Evolutionary conservation across 2,888 invertebrate species (phyloP).

Genomic region (Drosophila demipolita): DNA sequence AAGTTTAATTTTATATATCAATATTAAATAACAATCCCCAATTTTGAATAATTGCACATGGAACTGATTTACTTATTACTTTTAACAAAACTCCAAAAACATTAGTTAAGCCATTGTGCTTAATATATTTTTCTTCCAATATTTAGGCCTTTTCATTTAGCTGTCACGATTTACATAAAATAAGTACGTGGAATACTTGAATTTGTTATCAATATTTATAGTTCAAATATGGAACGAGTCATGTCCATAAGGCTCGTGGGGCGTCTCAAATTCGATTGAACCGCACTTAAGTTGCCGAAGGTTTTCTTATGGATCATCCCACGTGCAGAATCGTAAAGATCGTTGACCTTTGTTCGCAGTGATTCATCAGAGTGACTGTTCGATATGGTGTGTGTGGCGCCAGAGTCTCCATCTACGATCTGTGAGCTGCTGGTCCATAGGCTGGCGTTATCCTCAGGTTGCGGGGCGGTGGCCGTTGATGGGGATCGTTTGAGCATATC

Average conservation of each 20-base stretch:
- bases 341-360: slow-evolving; percentile 25
- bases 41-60: background rate
- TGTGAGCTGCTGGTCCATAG: slow-evolving; percentile 60
- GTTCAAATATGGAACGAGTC: slow-evolving; percentile 52
- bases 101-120: background rate
- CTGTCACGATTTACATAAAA: background rate
- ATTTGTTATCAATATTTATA: slow-evolving; percentile 23
- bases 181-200: background rate
- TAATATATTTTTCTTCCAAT: background rate
- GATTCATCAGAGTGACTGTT: slow-evolving; percentile 29
- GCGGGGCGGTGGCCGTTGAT: slow-evolving; percentile 1
- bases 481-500: background rate
- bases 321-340: slow-evolving; percentile 27
- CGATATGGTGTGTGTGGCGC: slow-evolving; percentile 17
- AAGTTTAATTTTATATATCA: background rate
- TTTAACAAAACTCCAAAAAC: background rate
- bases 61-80: background rate
- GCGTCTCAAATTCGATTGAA: slow-evolving; percentile 69
- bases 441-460: background rate
- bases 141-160: background rate
- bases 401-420: slow-evolving; percentile 28
- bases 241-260: slow-evolving; percentile 59
- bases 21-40: no score
- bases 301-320: slow-evolving; percentile 33
- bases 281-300: slow-evolving; percentile 46